Base-by-base conservation (phyloP, 2,113 vertebrate species). In the Speoplatyrhinus poulsoni region DNA sequence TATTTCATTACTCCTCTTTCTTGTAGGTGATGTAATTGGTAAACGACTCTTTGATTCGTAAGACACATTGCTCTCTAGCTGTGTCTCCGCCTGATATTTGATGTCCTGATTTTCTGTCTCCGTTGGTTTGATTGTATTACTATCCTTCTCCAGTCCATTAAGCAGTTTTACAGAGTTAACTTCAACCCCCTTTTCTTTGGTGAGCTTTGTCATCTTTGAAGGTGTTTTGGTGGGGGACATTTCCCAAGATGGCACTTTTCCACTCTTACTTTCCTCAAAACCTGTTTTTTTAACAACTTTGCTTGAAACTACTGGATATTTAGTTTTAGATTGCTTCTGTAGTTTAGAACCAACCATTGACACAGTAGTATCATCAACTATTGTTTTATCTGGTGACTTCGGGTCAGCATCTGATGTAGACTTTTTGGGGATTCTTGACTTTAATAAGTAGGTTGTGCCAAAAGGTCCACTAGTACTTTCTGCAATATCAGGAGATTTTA, bases 361-460 rank as follows among this genome's bases (percentile, higher is more conserved):
- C 13, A 55, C 59, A 7, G 62, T 59, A 26, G 16, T 56, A 26
- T 80, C 75, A 3, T 49, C 12, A 7, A 16, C 46, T 53, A 62
- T 48, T 9, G 72, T 60, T 82, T 87, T 82, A 76, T 88, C 83
- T 19, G 71, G 9, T 16, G 84, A 80, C 81, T 90, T 92, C 13
- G 76, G 50, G 2, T 80, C 82, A 60, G 66, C 10, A 8, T 90
- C 90, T 59, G 77, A 82, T 50, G 72, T 10, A 7, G 77, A 63
- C 72, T 84, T 89, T 80, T 90, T 90, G 9, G 89, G 90, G 63
- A 92, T 90, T 87, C 88, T 92, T 36, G 89, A 88, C 78, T 89
- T 91, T 56, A 67, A 60, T 56, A 67, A 60, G 46, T 54, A 41
- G 3, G 65, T 66, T 15, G 16, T 46, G 26, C 62, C 53, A 1